These are phyloP conservation scores for Brotula barbata DNA, from an alignment of 2,797 vertebrate species.

Conservation along the genomic window DNA sequence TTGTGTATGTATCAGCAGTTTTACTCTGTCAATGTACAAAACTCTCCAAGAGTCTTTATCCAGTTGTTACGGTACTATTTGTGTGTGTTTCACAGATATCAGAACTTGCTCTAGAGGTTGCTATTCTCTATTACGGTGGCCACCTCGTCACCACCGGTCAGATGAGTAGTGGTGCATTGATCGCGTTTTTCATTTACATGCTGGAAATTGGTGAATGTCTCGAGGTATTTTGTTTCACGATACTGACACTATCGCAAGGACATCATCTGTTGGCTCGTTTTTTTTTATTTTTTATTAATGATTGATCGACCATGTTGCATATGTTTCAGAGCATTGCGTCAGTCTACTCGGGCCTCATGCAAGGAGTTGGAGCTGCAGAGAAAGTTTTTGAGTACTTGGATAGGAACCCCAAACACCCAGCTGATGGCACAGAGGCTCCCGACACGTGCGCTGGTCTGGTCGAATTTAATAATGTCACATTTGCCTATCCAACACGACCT, in stretches of 20 bases:
- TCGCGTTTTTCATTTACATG: slow-evolving; percentile 93
- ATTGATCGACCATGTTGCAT: neutral
- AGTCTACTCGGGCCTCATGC: slow-evolving; percentile 94
- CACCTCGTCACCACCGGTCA: slow-evolving; percentile 89
- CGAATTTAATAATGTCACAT: slow-evolving; percentile 90
- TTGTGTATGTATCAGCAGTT: slow-evolving; percentile 78
- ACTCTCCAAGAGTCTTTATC: neutral
- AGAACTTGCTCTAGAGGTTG: slow-evolving; percentile 87
- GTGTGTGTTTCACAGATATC: slow-evolving; percentile 80
- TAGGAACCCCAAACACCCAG: slow-evolving; percentile 83
- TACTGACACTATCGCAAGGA: no score
- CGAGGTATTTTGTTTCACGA: slow-evolving; percentile 74
- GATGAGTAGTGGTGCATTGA: slow-evolving; percentile 87
- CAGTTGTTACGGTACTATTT: neutral
- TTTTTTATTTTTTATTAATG: no score
- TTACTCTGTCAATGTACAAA: no score
- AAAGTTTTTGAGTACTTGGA: slow-evolving; percentile 96
- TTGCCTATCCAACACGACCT: slow-evolving; percentile 89
- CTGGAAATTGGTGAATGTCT: slow-evolving; percentile 91
- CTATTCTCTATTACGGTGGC: slow-evolving; percentile 91
- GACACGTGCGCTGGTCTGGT: slow-evolving; percentile 85
- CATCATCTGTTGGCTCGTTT: no score
- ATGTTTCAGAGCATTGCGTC: slow-evolving; percentile 85
- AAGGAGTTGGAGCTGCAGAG: slow-evolving; percentile 93
- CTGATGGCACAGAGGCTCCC: slow-evolving; percentile 82